These are phyloP conservation scores for Cotesia chilonis DNA, from an alignment of 1,140 invertebrate species.

Conservation along the genomic window DNA sequence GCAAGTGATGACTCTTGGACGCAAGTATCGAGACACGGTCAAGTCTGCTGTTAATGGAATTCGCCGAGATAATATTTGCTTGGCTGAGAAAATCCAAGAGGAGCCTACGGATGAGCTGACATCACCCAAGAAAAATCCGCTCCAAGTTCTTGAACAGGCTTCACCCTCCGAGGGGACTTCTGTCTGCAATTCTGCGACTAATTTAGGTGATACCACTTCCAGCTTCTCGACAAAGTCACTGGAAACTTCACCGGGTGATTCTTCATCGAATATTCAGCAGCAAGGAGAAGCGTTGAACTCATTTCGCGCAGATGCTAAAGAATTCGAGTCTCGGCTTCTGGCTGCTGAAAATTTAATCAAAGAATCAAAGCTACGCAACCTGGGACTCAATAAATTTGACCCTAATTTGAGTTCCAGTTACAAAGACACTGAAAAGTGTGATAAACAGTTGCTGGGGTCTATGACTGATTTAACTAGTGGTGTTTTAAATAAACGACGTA, in stretches of 20 bases:
- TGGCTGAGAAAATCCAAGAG: constrained; percentile 59
- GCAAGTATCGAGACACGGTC: constrained; percentile 46
- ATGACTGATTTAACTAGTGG: constrained; percentile 44
- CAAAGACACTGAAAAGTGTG: constrained; percentile 54
- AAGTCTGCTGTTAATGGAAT: constrained; percentile 38
- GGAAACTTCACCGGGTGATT: constrained; percentile 55
- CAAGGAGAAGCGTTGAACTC: constrained; percentile 44
- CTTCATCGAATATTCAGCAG: constrained; percentile 44
- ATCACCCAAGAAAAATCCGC: constrained; percentile 9
- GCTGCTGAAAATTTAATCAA: constrained; percentile 61
- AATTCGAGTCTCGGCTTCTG: constrained; percentile 54
- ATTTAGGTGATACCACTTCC: constrained; percentile 42
- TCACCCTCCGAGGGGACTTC: constrained; percentile 45
- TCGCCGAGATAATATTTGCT: constrained; percentile 45
- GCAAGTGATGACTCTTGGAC: constrained; percentile 44
- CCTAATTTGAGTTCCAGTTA: constrained; percentile 51
- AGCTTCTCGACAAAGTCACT: constrained; percentile 47
- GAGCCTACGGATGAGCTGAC: constrained; percentile 47
- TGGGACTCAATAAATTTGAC: constrained; percentile 45
- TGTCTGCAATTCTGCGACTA: constrained; percentile 43
- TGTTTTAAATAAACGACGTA: constrained; percentile 49
- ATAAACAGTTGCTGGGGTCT: constrained; percentile 51
- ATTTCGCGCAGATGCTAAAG: constrained; percentile 41
- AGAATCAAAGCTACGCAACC: constrained; percentile 58
- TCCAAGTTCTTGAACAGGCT: not conserved